Conservation (phyloP, 2,113 vertebrate genomes). For the Gracilinanus agilis region DNA sequence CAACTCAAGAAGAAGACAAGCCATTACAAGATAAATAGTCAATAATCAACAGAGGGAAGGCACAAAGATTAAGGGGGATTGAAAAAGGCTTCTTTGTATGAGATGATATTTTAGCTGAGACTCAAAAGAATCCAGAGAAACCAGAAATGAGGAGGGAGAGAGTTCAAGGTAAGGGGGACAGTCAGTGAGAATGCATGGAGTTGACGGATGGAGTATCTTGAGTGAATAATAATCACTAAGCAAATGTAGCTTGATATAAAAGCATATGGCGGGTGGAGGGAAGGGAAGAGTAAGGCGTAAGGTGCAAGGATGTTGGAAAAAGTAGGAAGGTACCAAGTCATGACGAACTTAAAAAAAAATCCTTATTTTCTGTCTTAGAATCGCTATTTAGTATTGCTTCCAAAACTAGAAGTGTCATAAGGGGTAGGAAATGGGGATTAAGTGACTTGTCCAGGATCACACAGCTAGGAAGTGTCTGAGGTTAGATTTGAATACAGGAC, state of each 20-base stretch:
- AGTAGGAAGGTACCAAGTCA: background rate
- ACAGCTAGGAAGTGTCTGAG: too few relatives aligned
- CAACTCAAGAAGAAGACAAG: background rate
- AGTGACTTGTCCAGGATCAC: too few relatives aligned
- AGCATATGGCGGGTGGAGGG: background rate
- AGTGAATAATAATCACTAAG: background rate
- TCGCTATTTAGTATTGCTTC: too few relatives aligned
- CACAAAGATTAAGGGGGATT: background rate
- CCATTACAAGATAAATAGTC: background rate
- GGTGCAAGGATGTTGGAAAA: background rate
- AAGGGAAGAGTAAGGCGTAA: background rate
- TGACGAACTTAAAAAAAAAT: background rate
- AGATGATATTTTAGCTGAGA: background rate
- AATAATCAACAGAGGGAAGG: background rate
- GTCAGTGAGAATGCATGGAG: background rate
- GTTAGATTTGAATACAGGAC: too few relatives aligned
- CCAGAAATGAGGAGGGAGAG: background rate
- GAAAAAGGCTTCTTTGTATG: background rate
- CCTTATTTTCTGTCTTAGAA: too few relatives aligned
- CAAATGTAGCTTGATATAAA: background rate
- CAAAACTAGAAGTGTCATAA: too few relatives aligned
- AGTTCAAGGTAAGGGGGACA: background rate
- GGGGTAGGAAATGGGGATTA: too few relatives aligned
- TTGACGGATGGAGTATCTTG: background rate
- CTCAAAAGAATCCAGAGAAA: background rate